Evolutionary conservation across 2,113 vertebrate genomes (phyloP), one percentile per base, ranked within the genome.

Genomic region (Lampris incognitus): DNA sequence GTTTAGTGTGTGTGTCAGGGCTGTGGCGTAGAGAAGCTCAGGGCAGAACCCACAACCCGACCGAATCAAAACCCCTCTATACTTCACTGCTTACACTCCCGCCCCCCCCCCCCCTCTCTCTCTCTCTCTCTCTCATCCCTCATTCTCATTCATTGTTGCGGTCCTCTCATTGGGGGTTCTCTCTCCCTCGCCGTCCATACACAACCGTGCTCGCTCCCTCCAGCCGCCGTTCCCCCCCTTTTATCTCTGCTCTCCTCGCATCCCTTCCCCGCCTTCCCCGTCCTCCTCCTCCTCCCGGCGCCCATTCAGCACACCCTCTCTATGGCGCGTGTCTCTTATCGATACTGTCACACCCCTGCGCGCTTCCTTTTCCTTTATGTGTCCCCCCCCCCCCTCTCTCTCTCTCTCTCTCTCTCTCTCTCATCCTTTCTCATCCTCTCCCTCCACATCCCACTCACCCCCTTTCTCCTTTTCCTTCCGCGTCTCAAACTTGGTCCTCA

Each of bases 291-390:
- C n/a, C 50, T 38, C 64, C 61, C 24, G 5, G 55, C 76, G 72
- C 74, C 84, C 84, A 81, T 76, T 83, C 83, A 84, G 78, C 78
- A 73, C 62, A 50, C 46, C n/a, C n/a, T n/a, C n/a, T n/a, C n/a
- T n/a, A n/a, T n/a, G n/a, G n/a, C n/a, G n/a, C n/a, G n/a, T n/a
- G n/a, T n/a, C n/a, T n/a, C n/a, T n/a, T n/a, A n/a, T n/a, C n/a
- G n/a, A n/a, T n/a, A n/a, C n/a, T n/a, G n/a, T n/a, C n/a, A n/a
- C n/a, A n/a, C n/a, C n/a, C n/a, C n/a, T n/a, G n/a, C n/a, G n/a
- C n/a, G n/a, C n/a, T n/a, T n/a, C n/a, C n/a, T n/a, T n/a, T n/a
- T n/a, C n/a, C n/a, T n/a, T n/a, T n/a, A n/a, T n/a, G n/a, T n/a
- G n/a, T n/a, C n/a, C n/a, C 40, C 70, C 50, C 48, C 56, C 56